Evolutionary conservation across 2,797 vertebrate species (phyloP), one percentile per base, ranked within the genome.

Genomic region (Pseudochromis fuscus): DNA sequence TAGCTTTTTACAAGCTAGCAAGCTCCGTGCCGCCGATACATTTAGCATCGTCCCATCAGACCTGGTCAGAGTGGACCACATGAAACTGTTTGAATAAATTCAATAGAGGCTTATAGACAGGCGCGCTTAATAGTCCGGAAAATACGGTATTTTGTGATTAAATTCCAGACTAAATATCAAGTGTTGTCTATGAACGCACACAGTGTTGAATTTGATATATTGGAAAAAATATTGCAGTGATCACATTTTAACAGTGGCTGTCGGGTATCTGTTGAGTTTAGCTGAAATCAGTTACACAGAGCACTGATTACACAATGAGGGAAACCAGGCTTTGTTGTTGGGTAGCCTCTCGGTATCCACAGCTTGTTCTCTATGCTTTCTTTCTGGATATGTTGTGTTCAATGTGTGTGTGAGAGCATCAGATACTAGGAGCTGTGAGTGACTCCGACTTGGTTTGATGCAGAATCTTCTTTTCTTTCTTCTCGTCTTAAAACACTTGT

Each of bases 361-460:
- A 53, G 38, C 67, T 61, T 67, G 11, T 61, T 73, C 45, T 69
- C 40, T 75, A n/a, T 67, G 56, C 65, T 82, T 59, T 52, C 56
- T 62, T 73, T 44, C 59, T 67, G 7, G 72, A 66, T 55, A 72
- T 66, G n/a, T 44, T 31, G 44, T 71, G 23, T 37, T 67, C 44
- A 44, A 53, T 46, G 18, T 49, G 52, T 44, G 16, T 19, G 21
- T 9, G 28, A 56, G 42, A 10, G 25, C n/a, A n/a, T n/a, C n/a
- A n/a, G n/a, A n/a, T n/a, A n/a, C n/a, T n/a, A n/a, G n/a, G n/a
- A n/a, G n/a, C n/a, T 55, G 23, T 30, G 56, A 67, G 50, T 28
- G 9, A 11, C 19, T 8, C 10, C 40, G 9, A 9, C 8, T 27
- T 28, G 21, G 70, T 65, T 16, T 48, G 27, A 71, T 40, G 53